A percentile compares a stretch with the other conserved stretches of the same genome.
phyloP scores from a whole-genome alignment of 2,113 vertebrate species.

The Myrmophylax atrothorax region DNA sequence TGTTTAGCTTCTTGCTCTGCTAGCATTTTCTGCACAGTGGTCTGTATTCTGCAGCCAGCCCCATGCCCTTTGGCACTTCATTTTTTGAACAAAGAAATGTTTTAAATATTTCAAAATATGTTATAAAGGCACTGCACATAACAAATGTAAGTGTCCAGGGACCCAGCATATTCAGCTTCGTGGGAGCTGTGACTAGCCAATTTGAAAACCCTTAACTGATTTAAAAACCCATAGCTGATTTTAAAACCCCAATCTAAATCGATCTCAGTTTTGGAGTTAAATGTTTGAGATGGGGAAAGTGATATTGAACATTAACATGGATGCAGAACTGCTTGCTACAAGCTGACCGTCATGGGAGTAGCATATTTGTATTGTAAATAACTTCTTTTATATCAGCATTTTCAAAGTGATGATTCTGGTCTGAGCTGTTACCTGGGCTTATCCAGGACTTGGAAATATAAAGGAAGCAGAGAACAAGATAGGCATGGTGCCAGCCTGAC shows the following conservation, averaged over 20 bases:
- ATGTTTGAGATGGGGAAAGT: background rate
- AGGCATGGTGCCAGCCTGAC: background rate
- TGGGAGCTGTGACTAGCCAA: background rate
- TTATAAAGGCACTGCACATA: background rate
- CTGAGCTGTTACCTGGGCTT: background rate
- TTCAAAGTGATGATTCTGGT: background rate
- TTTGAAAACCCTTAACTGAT: background rate
- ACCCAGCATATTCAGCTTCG: background rate
- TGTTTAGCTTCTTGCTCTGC: background rate
- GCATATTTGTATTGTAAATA: background rate
- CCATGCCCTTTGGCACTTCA: background rate
- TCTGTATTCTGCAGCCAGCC: background rate
- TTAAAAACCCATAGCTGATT: background rate
- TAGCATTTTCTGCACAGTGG: background rate
- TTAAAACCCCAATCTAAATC: background rate
- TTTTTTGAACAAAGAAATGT: background rate
- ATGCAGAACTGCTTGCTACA: background rate
- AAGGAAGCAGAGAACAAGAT: background rate
- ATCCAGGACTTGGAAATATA: background rate
- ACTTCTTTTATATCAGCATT: background rate
- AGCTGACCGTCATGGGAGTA: background rate
- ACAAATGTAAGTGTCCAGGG: background rate
- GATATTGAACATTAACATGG: background rate
- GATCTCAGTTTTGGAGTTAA: background rate
- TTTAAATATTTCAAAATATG: background rate